phyloP scores from a whole-genome alignment of 1,140 invertebrate species.

The Adoxophyes honmai region DNA sequence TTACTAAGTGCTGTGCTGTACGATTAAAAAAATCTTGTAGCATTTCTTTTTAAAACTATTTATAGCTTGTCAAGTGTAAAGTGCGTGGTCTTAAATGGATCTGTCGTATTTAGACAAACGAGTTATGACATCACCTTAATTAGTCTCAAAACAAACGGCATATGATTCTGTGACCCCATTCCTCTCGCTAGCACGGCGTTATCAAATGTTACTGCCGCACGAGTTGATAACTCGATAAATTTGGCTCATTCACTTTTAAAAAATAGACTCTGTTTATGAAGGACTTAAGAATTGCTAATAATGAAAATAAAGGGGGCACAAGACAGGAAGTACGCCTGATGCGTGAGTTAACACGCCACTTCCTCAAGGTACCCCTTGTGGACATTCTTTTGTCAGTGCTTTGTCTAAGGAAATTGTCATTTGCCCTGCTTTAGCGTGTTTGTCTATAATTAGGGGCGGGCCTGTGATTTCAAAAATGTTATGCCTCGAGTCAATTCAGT shows the following conservation, averaged over 20 bases:
- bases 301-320: constrained; percentile 36
- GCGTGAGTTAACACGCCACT: constrained; percentile 59
- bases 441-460: background rate
- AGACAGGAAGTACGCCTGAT: constrained; percentile 58
- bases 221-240: constrained; percentile 2
- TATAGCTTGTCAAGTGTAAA: too few species aligned
- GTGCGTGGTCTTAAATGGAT: too few species aligned
- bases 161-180: constrained; percentile 13
- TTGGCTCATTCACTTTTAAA: background rate
- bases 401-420: constrained; percentile 34
- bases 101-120: background rate
- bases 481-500: too few species aligned
- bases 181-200: constrained; percentile 2
- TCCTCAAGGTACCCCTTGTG: constrained; percentile 47
- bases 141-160: constrained; percentile 10
- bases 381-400: constrained; percentile 30
- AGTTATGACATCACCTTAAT: constrained; percentile 2
- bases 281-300: background rate
- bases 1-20: too few species aligned
- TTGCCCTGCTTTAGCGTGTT: constrained; percentile 16
- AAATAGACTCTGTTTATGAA: background rate
- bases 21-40: too few species aligned
- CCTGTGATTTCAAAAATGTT: background rate
- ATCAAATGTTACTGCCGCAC: constrained; percentile 1
- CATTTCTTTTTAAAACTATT: too few species aligned